Evolutionary conservation across 2,113 vertebrate species (phyloP), one percentile per base, ranked within the genome.

Genomic region (Trogon surrucura): DNA sequence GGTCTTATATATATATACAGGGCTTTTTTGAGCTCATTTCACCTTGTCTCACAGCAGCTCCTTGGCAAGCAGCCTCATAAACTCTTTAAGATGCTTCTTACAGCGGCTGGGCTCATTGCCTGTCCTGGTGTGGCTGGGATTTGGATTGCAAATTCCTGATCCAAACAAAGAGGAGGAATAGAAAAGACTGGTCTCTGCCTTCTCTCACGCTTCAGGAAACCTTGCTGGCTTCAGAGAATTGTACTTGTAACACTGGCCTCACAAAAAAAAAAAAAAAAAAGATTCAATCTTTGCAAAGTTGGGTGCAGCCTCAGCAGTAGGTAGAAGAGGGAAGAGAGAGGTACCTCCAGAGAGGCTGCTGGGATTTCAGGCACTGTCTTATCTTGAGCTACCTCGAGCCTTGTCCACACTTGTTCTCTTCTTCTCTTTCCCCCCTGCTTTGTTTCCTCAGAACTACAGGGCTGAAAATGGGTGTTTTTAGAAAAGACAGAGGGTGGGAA

Each of bases 81-180:
- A 8, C 62, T 85, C 65, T 75, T 60, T 79, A 65, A 86, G 86
- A 87, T 75, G 91, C 77, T 86, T 93, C 82, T 91, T 94, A 81
- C 70, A 85, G 91, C 6, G 4, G 74, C 91, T 80, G 81, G 91
- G 83, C 88, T 96, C 61, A n/a, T 57, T 90, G 80, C 93, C 48
- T 85, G 26, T 69, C 51, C 56, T 96, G 80, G 27, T 86, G 72
- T 57, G 36, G 41, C 78, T 65, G 73, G 58, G 93, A 96, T 96
- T 96, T 96, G 93, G 85, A 80, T 97, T 96, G 91, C 88, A 96
- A 96, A 96, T 97, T 93, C 88, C 66, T 93, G 19, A 65, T 85
- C 41, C 3, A 20, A 82, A 96, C 92, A 94, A 96, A 94, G 96
- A 84, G 11, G 13, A 26, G 34, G 58, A 89, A 80, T 75, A 93